These are phyloP conservation scores for Dendropsophus ebraccatus DNA, from an alignment of 2,113 vertebrate genomes.

Conservation along the genomic window DNA sequence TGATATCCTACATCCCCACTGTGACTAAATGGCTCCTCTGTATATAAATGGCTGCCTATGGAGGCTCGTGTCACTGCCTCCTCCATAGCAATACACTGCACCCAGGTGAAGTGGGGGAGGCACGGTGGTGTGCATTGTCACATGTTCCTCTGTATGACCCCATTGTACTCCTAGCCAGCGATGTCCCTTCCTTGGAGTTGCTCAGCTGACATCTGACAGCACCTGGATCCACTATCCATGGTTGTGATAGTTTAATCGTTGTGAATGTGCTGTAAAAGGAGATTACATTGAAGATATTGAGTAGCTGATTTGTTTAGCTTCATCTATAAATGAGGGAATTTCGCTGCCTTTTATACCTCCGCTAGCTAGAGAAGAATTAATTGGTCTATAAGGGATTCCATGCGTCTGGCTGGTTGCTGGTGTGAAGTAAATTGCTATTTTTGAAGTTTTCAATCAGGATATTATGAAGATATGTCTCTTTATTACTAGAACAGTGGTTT, in stretches of 20 bases:
- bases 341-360: not conserved
- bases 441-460: not conserved
- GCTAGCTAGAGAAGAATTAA: slow-evolving; percentile 1
- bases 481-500: not conserved
- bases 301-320: not conserved
- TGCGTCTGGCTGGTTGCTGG: not conserved
- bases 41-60: no score
- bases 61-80: no score
- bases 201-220: not conserved
- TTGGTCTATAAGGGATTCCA: slow-evolving; percentile 1
- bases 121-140: no score
- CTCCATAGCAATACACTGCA: no score
- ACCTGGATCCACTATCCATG: not conserved
- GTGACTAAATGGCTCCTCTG: no score
- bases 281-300: not conserved
- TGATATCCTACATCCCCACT: no score
- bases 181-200: not conserved
- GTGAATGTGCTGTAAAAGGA: not conserved
- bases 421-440: slow-evolving; percentile 2
- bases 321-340: not conserved
- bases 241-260: not conserved
- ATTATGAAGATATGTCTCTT: not conserved
- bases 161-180: not conserved
- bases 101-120: no score
- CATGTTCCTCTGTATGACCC: no score